Evolutionary conservation across 2,888 invertebrate genomes (phyloP).

Genomic region (Automeris io): DNA sequence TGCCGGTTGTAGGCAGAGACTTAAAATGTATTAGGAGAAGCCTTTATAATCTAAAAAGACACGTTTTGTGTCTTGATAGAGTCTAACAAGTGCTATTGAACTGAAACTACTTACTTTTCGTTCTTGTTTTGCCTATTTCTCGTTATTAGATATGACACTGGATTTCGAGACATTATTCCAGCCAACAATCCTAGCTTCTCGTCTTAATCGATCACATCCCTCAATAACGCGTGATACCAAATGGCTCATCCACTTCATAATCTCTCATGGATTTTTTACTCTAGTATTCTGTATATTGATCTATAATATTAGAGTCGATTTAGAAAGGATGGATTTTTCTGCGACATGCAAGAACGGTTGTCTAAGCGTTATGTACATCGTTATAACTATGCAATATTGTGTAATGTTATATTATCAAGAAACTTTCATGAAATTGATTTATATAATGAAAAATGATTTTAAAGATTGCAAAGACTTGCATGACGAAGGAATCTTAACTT

Average conservation of each 20-base stretch:
- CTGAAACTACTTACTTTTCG: too few relatives aligned
- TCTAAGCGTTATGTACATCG: constrained; percentile 11
- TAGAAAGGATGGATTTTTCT: constrained; percentile 17
- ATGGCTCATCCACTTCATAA: constrained; percentile 17
- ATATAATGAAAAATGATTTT: constrained; percentile 31
- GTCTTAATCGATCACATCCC: constrained; percentile 18
- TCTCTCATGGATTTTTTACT: constrained; percentile 10
- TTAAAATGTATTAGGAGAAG: too few relatives aligned
- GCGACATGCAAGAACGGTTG: constrained; percentile 20
- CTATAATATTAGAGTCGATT: constrained; percentile 18
- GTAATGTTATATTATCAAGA: constrained; percentile 25
- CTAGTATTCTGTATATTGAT: constrained; percentile 7
- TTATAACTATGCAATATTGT: constrained; percentile 11
- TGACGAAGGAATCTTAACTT: constrained; percentile 24
- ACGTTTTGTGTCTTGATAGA: too few relatives aligned
- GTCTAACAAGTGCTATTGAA: too few relatives aligned
- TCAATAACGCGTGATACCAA: constrained; percentile 13
- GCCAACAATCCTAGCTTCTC: constrained; percentile 13
- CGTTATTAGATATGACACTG: too few relatives aligned
- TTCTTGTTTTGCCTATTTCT: too few relatives aligned
- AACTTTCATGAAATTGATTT: constrained; percentile 21
- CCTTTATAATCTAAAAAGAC: too few relatives aligned
- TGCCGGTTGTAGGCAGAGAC: too few relatives aligned
- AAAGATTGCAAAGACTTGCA: constrained; percentile 12
- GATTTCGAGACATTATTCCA: constrained; percentile 22